Conservation (phyloP, 2,888 invertebrate genomes). For the Vesta saturnalis region DNA sequence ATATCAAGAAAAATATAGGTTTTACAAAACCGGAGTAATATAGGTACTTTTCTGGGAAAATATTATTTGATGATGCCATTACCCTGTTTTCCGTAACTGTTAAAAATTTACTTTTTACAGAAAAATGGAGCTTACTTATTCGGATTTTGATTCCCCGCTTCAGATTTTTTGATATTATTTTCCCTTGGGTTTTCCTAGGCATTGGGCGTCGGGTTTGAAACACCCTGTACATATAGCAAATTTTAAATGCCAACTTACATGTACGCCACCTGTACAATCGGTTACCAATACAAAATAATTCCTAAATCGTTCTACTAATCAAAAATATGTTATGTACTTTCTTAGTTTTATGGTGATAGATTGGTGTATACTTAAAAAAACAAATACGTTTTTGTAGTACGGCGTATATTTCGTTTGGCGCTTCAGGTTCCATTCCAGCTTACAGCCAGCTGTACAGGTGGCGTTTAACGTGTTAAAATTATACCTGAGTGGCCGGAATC, state of each 20-base stretch:
- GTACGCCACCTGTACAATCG: slow-evolving; percentile 7
- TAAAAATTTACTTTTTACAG: too few species aligned
- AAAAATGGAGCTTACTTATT: too few species aligned
- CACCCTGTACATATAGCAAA: not conserved
- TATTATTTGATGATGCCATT: too few species aligned
- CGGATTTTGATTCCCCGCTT: too few species aligned
- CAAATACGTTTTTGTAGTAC: not conserved
- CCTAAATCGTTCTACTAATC: not conserved
- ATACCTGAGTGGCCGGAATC: too few species aligned
- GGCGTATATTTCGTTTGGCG: not conserved
- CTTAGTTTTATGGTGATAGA: not conserved
- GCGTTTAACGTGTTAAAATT: not conserved
- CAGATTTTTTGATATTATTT: too few species aligned
- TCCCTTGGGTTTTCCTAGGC: too few species aligned
- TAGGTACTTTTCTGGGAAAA: too few species aligned
- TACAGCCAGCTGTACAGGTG: not conserved
- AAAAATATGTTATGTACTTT: not conserved
- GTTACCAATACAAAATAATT: not conserved
- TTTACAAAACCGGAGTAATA: too few species aligned
- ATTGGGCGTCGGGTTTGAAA: too few species aligned
- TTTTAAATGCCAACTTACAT: not conserved
- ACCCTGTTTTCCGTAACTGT: too few species aligned
- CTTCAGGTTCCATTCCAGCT: not conserved
- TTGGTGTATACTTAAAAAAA: not conserved
- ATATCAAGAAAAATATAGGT: too few species aligned